phyloP scores from a whole-genome alignment of 2,888 invertebrate species.

The Stenotaenia linearis region DNA sequence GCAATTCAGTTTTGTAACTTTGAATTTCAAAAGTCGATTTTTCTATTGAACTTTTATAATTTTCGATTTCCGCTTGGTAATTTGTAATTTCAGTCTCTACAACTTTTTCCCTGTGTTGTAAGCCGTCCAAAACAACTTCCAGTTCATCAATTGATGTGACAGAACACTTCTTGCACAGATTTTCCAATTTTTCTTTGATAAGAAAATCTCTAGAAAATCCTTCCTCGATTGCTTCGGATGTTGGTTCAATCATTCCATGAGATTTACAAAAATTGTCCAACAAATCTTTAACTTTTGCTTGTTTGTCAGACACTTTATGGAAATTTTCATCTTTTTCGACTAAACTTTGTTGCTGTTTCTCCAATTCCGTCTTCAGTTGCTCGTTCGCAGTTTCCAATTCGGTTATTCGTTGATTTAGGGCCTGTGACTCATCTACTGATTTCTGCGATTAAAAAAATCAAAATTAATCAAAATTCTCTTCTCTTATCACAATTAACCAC shows the following conservation, averaged over 20 bases:
- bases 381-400: neutral
- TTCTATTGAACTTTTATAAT: neutral
- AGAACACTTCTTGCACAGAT: neutral
- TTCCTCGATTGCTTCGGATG: conserved; percentile 48
- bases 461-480: no score
- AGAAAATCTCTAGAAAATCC: neutral
- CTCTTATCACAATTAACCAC: neutral
- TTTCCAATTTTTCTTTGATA: neutral
- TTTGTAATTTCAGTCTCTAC: neutral
- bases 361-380: conserved; percentile 51
- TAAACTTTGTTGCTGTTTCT: conserved; percentile 57
- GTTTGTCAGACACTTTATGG: neutral
- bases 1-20: neutral
- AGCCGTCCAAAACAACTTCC: neutral
- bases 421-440: neutral
- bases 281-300: conserved; percentile 43
- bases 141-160: neutral
- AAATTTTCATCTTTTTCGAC: conserved; percentile 37
- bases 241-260: conserved; percentile 50
- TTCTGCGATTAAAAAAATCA: neutral
- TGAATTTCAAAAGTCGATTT: neutral
- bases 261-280: conserved; percentile 47
- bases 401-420: neutral
- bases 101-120: neutral
- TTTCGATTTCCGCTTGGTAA: neutral